Percentiles rank a stretch among this genome's conserved stretches.
phyloP scores from a whole-genome alignment of 2,888 invertebrate species.

The Drosophila anomalipes region DNA sequence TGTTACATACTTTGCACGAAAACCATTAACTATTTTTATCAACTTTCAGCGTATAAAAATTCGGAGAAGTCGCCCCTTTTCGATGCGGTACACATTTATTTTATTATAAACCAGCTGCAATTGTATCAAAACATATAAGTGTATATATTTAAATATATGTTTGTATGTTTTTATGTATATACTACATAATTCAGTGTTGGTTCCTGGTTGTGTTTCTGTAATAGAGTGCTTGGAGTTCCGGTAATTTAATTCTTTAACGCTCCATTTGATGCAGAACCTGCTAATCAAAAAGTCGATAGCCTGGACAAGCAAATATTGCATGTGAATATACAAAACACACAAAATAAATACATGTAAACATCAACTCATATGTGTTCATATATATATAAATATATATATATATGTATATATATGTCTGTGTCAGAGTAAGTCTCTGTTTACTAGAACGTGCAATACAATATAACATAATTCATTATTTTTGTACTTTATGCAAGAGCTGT shows the following conservation, averaged over 20 bases:
- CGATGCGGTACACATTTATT: not conserved
- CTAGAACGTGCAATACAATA: slow-evolving; percentile 16
- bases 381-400: not conserved
- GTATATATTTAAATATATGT: not conserved
- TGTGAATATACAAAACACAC: slow-evolving; percentile 3
- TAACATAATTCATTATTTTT: slow-evolving; percentile 57
- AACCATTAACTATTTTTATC: not conserved
- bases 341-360: slow-evolving; percentile 4
- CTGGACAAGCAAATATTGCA: slow-evolving; percentile 10
- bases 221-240: slow-evolving; percentile 38
- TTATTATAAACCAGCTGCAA: not conserved
- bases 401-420: not conserved
- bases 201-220: slow-evolving; percentile 27
- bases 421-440: slow-evolving; percentile 12
- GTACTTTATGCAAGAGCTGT: slow-evolving; percentile 35
- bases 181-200: not conserved
- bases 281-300: slow-evolving; percentile 59
- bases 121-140: not conserved
- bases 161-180: not conserved
- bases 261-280: slow-evolving; percentile 59
- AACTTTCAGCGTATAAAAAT: not conserved
- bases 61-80: not conserved
- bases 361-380: not conserved
- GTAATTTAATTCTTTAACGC: slow-evolving; percentile 61
- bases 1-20: not conserved